These are phyloP conservation scores for Caenorhabditis drosophilae DNA, from an alignment of 2,888 invertebrate genomes.

Conservation along the genomic window DNA sequence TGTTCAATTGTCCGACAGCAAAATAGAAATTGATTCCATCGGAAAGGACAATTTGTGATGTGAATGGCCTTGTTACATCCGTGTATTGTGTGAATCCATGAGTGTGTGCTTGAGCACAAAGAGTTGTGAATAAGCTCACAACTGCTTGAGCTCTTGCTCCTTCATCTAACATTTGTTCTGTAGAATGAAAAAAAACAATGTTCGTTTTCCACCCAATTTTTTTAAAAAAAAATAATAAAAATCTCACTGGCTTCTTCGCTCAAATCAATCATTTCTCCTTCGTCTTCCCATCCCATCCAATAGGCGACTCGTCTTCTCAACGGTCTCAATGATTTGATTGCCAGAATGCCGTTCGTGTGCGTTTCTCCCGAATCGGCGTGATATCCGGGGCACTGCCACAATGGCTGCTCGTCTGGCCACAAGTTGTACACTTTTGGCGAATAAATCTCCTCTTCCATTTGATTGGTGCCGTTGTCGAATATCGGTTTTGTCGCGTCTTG, in stretches of 20 bases:
- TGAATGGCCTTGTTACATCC: slow-evolving; percentile 88
- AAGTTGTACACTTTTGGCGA: slow-evolving; percentile 61
- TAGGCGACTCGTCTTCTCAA: slow-evolving; percentile 41
- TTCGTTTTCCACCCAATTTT: neutral
- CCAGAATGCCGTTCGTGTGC: slow-evolving; percentile 53
- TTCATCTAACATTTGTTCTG: slow-evolving; percentile 42
- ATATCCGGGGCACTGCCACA: slow-evolving; percentile 68
- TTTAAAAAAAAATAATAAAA: neutral
- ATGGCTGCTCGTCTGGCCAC: slow-evolving; percentile 58
- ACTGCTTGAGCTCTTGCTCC: slow-evolving; percentile 55
- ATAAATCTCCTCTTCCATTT: slow-evolving; percentile 49
- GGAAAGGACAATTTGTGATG: slow-evolving; percentile 85
- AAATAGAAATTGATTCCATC: slow-evolving; percentile 87
- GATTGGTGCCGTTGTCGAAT: slow-evolving; percentile 11
- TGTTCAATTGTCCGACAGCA: slow-evolving; percentile 90
- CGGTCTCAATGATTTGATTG: slow-evolving; percentile 54
- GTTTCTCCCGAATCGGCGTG: slow-evolving; percentile 61
- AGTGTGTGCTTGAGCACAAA: slow-evolving; percentile 66
- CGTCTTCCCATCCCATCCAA: slow-evolving; percentile 48
- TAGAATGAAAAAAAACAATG: neutral
- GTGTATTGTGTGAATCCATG: slow-evolving; percentile 84
- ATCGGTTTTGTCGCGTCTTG: slow-evolving; percentile 17
- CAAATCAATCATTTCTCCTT: slow-evolving; percentile 6
- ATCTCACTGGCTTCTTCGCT: slow-evolving; percentile 41
- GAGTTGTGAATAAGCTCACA: slow-evolving; percentile 61